Conservation (phyloP, 2,797 vertebrate species). For the Anguilla anguilla region DNA sequence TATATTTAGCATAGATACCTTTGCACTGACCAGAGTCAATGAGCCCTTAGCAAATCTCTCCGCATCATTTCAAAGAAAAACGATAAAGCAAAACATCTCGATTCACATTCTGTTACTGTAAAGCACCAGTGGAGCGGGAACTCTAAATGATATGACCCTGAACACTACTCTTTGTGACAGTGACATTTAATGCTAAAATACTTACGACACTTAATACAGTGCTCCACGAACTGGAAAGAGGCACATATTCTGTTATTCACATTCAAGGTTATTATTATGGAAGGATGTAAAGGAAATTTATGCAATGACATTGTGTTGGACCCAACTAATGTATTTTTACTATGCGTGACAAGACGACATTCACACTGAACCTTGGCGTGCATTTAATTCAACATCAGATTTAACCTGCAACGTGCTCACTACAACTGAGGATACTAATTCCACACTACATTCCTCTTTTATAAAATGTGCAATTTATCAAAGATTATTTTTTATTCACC, state of each 20-base stretch:
- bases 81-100: background rate
- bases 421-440: background rate
- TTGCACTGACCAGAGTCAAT: too few species aligned
- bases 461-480: background rate
- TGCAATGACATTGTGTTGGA: background rate
- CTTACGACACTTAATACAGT: background rate
- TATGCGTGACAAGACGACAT: background rate
- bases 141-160: background rate
- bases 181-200: background rate
- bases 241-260: background rate
- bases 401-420: background rate
- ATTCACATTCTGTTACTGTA: background rate
- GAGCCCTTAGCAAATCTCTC: too few species aligned
- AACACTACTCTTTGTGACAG: background rate
- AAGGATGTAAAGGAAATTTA: conserved; percentile 1
- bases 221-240: background rate
- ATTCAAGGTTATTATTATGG: conserved; percentile 21
- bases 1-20: too few species aligned
- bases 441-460: background rate
- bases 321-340: background rate
- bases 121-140: background rate
- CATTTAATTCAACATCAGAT: background rate
- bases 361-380: background rate
- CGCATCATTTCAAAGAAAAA: background rate
- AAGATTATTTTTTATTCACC: background rate